Evolutionary conservation across 2,797 vertebrate genomes (phyloP), one percentile per base, ranked within the genome.

Genomic region (Gallinago nigripennis): DNA sequence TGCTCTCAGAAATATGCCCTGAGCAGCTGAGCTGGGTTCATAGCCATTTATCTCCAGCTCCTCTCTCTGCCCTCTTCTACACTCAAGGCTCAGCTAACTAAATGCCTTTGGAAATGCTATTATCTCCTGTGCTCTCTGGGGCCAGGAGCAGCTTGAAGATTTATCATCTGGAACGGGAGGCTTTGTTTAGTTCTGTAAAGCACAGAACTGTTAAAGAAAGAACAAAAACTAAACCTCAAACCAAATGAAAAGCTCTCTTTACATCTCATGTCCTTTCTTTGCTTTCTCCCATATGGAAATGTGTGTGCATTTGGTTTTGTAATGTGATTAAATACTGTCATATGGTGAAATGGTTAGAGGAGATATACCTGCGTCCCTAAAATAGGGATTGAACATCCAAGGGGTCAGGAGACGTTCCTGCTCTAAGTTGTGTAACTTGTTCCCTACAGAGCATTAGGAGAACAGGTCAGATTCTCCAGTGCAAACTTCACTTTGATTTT

Each of bases 71-170:
- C 84, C 84, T 91, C 70, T 91, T 95, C 92, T 82, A 90, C 43
- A 6, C 91, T 91, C 61, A 91, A 87, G 77, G 63, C 81, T 89
- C 92, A 77, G 72, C 86, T 86, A 92, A 64, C 90, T 94, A 92
- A 95, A 93, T 86, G 86, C 72, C 90, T 97, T 96, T 92, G 81
- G 94, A 96, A 96, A 96, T 81, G 78, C 86, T 90, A 60, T 96
- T 97, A 95, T 95, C 95, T 95, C 48, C 68, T 72, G 43, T 76
- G 86, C 90, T 94, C 77, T 95, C 88, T 66, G 82, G 80, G 81
- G 76, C 89, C 79, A 89, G 78, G 60, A 81, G 73, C 51, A 80
- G 91, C 4, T 8, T 82, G 65, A 63, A 86, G 82, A 96, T 95
- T 94, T 94, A 94, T 95, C 65, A 91, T 70, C 70, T 96, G 83